These are phyloP conservation scores for Eilema depressum DNA, from an alignment of 2,888 invertebrate species.

Conservation along the genomic window DNA sequence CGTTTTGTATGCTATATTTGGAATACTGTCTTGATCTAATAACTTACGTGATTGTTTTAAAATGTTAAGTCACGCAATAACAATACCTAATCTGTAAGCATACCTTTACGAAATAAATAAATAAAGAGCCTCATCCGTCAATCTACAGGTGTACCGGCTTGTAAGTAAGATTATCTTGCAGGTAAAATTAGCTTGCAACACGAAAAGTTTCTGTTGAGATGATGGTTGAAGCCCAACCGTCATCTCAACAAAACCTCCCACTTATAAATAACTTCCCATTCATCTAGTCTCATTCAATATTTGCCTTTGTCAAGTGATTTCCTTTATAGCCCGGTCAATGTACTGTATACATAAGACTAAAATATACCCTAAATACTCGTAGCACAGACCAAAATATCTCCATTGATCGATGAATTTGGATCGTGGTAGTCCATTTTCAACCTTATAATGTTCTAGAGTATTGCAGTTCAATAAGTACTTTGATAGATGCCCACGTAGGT, in stretches of 20 bases:
- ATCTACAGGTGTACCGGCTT: too few relatives aligned
- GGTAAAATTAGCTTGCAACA: too few relatives aligned
- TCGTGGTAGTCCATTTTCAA: slow-evolving; percentile 26
- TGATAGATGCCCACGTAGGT: slow-evolving; percentile 29
- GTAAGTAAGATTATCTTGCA: too few relatives aligned
- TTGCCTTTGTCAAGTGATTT: background rate
- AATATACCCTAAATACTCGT: background rate
- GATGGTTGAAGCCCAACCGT: too few relatives aligned
- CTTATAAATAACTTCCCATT: background rate
- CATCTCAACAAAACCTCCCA: background rate
- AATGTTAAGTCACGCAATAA: too few relatives aligned
- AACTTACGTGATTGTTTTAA: too few relatives aligned
- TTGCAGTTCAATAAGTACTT: slow-evolving; percentile 40
- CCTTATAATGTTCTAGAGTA: slow-evolving; percentile 23
- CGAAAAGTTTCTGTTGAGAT: too few relatives aligned
- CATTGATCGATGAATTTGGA: background rate
- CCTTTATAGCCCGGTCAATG: background rate
- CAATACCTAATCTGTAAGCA: too few relatives aligned
- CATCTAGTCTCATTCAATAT: background rate
- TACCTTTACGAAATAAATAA: too few relatives aligned
- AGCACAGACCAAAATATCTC: background rate
- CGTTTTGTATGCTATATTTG: too few relatives aligned
- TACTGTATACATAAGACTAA: background rate
- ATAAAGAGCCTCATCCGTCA: too few relatives aligned
- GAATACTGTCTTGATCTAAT: too few relatives aligned